Percentiles rank a stretch among this genome's conserved stretches.
phyloP scores from a whole-genome alignment of 1,140 invertebrate genomes.

The Leucophenga varia region DNA sequence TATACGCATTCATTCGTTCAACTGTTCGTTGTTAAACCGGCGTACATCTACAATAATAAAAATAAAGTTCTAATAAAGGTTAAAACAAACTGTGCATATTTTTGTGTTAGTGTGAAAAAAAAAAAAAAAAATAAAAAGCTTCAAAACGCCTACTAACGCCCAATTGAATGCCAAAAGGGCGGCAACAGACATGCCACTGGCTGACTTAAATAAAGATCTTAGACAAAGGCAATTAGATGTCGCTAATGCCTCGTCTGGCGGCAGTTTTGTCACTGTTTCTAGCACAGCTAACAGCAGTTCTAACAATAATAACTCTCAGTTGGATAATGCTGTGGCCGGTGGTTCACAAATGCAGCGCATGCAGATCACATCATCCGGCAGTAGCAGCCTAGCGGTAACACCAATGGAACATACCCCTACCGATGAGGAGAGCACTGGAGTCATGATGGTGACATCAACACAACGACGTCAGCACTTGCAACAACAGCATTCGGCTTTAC shows the following conservation, averaged over 20 bases:
- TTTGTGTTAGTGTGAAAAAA: too few relatives aligned
- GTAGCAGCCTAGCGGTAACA: constrained; percentile 48
- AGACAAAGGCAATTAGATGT: constrained; percentile 38
- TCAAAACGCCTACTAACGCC: constrained; percentile 22
- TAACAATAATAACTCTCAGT: constrained; percentile 21
- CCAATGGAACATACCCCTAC: constrained; percentile 53
- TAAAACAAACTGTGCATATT: too few relatives aligned
- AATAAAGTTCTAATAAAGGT: too few relatives aligned
- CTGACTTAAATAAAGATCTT: constrained; percentile 50
- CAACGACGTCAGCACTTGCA: constrained; percentile 39
- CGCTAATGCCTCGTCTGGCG: constrained; percentile 1
- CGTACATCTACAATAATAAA: too few relatives aligned
- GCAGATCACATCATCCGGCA: constrained; percentile 50
- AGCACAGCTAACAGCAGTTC: constrained; percentile 1
- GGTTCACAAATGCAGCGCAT: constrained; percentile 41
- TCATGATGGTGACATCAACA: constrained; percentile 45
- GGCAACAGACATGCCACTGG: constrained; percentile 47
- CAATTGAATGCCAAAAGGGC: constrained; percentile 26
- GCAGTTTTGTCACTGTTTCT: not conserved
- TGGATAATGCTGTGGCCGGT: constrained; percentile 12
- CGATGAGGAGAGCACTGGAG: constrained; percentile 39
- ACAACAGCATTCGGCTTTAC: constrained; percentile 31
- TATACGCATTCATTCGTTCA: too few relatives aligned
- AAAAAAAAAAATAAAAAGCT: constrained; percentile 1
- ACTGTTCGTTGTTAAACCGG: too few relatives aligned